These are phyloP conservation scores for Eurytoma adleriae DNA, from an alignment of 2,888 invertebrate genomes.

Conservation along the genomic window DNA sequence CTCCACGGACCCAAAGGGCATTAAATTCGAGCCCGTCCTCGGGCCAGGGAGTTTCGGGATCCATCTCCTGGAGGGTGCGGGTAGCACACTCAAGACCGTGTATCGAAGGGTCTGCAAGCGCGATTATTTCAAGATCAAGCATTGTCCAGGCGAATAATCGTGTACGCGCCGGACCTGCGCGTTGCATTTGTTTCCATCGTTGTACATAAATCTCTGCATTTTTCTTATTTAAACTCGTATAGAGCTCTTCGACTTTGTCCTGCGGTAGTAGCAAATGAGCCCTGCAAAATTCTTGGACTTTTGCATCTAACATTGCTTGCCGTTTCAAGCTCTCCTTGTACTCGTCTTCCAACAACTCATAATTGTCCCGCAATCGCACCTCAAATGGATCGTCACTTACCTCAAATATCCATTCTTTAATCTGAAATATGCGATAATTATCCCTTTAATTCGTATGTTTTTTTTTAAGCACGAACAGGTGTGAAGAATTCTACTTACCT, in stretches of 20 bases:
- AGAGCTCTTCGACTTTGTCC: conserved; percentile 92
- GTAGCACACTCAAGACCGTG: conserved; percentile 89
- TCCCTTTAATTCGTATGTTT: no score
- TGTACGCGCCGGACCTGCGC: conserved; percentile 80
- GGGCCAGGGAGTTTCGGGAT: conserved; percentile 94
- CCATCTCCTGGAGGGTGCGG: conserved; percentile 86
- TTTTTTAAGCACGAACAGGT: no score
- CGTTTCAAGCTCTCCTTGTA: conserved; percentile 95
- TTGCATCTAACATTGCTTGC: conserved; percentile 91
- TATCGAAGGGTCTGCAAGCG: conserved; percentile 91
- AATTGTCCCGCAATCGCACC: conserved; percentile 96
- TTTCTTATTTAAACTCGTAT: conserved; percentile 90
- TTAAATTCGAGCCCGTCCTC: conserved; percentile 92
- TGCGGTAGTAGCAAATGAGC: conserved; percentile 90
- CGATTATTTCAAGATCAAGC: conserved; percentile 83
- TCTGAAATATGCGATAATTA: conserved; percentile 76
- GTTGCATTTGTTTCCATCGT: conserved; percentile 86
- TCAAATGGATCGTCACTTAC: conserved; percentile 99
- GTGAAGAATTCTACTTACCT: conserved; percentile 77
- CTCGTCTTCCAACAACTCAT: conserved; percentile 96
- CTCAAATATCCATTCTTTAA: conserved; percentile 92
- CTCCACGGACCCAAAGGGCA: conserved; percentile 94
- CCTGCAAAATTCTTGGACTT: conserved; percentile 89
- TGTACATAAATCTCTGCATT: conserved; percentile 98
- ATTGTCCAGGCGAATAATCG: conserved; percentile 92